phyloP scores from a whole-genome alignment of 2,888 invertebrate genomes.

The Philereme vetulata region DNA sequence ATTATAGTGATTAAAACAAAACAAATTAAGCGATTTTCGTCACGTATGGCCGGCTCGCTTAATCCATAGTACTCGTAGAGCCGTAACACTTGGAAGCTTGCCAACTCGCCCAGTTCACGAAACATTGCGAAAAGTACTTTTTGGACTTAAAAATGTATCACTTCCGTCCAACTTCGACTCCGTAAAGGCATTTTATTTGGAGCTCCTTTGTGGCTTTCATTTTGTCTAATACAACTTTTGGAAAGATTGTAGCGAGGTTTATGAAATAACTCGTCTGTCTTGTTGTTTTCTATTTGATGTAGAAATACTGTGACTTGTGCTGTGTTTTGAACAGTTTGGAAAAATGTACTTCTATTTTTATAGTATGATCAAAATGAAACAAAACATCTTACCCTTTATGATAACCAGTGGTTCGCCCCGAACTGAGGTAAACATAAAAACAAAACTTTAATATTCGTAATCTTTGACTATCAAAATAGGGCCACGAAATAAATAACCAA shows the following conservation, averaged over 20 bases:
- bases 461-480: too few species aligned
- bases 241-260: slow-evolving; percentile 18
- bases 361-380: too few species aligned
- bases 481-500: too few species aligned
- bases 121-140: slow-evolving; percentile 44
- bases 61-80: slow-evolving; percentile 40
- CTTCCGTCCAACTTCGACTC: slow-evolving; percentile 21
- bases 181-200: slow-evolving; percentile 22
- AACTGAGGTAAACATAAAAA: too few species aligned
- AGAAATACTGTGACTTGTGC: too few species aligned
- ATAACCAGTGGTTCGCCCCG: too few species aligned
- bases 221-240: slow-evolving; percentile 22
- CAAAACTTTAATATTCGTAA: too few species aligned
- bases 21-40: slow-evolving; percentile 32
- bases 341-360: too few species aligned
- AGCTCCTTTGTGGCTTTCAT: slow-evolving; percentile 14
- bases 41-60: slow-evolving; percentile 33
- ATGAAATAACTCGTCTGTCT: too few species aligned
- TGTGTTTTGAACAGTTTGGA: too few species aligned
- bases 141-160: slow-evolving; percentile 23
- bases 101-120: slow-evolving; percentile 47
- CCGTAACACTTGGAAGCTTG: slow-evolving; percentile 54
- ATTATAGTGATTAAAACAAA: slow-evolving; percentile 26
- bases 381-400: too few species aligned
- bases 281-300: too few species aligned